phyloP scores from a whole-genome alignment of 2,797 vertebrate genomes.

The Takifugu rubripes region DNA sequence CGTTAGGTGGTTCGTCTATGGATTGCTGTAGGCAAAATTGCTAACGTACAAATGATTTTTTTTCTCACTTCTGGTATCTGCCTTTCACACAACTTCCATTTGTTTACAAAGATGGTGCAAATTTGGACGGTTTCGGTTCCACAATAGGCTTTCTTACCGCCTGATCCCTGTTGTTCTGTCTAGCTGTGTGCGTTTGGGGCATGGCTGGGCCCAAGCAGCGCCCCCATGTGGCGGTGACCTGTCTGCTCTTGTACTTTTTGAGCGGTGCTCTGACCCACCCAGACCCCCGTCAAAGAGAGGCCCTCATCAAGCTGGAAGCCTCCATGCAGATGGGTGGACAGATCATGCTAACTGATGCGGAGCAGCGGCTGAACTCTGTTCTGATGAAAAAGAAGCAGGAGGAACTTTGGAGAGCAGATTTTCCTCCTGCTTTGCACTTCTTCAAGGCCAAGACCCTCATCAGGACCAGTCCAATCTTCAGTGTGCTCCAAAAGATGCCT shows the following conservation, averaged over 20 bases:
- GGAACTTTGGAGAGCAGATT: constrained; percentile 67
- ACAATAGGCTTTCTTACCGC: not conserved
- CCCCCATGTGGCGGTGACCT: constrained; percentile 30
- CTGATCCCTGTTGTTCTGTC: not conserved
- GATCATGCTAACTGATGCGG: constrained; percentile 64
- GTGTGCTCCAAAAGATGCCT: constrained; percentile 75
- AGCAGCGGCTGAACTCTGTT: constrained; percentile 69
- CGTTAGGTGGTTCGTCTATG: too few relatives aligned
- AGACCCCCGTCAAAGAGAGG: constrained; percentile 67
- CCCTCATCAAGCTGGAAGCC: constrained; percentile 68
- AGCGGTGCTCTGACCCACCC: constrained; percentile 39
- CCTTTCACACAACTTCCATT: too few relatives aligned
- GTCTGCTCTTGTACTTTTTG: constrained; percentile 37
- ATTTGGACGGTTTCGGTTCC: not conserved
- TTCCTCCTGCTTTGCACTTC: constrained; percentile 90
- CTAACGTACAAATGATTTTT: too few relatives aligned
- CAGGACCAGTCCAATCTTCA: constrained; percentile 62
- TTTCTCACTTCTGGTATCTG: too few relatives aligned
- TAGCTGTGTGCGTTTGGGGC: not conserved
- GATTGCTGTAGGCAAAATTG: too few relatives aligned
- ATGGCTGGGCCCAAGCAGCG: constrained; percentile 39
- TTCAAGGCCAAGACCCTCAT: constrained; percentile 81
- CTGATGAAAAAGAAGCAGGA: constrained; percentile 74
- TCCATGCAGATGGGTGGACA: constrained; percentile 72
- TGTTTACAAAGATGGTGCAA: too few relatives aligned